Evolutionary conservation across 2,888 invertebrate genomes (phyloP).

Genomic region (Cataglyphis altisquamis): DNA sequence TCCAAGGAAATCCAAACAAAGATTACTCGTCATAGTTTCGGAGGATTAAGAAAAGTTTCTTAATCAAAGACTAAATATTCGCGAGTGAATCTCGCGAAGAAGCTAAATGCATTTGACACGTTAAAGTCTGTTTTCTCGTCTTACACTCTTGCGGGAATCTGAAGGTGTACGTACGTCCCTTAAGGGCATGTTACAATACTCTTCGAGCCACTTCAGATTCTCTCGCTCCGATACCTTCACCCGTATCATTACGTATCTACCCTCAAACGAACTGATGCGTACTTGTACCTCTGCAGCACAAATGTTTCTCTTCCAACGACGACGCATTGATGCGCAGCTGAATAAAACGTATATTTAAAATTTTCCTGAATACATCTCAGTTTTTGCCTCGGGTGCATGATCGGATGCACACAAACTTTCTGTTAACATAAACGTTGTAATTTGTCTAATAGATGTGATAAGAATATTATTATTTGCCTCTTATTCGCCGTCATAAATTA

Average conservation of each 20-base stretch:
- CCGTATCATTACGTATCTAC: slow-evolving; percentile 75
- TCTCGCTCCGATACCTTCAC: slow-evolving; percentile 76
- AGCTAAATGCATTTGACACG: slow-evolving; percentile 82
- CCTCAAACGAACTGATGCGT: slow-evolving; percentile 50
- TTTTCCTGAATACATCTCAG: slow-evolving; percentile 38
- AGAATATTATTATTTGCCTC: slow-evolving; percentile 49
- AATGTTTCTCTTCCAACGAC: slow-evolving; percentile 28
- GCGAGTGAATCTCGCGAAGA: slow-evolving; percentile 64
- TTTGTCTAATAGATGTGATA: slow-evolving; percentile 47
- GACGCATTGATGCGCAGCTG: slow-evolving; percentile 24
- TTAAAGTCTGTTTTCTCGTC: slow-evolving; percentile 81
- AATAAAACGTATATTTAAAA: slow-evolving; percentile 48
- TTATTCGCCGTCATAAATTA: slow-evolving; percentile 44
- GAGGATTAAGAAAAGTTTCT: slow-evolving; percentile 40
- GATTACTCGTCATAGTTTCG: neutral
- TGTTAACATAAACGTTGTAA: slow-evolving; percentile 53
- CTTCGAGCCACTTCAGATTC: slow-evolving; percentile 72
- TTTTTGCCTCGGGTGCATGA: slow-evolving; percentile 33
- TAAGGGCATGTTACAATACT: slow-evolving; percentile 82
- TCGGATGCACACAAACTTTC: slow-evolving; percentile 29
- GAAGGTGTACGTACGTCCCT: slow-evolving; percentile 80
- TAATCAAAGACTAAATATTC: slow-evolving; percentile 72
- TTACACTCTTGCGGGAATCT: slow-evolving; percentile 76
- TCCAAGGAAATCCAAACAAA: neutral
- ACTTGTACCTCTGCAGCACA: slow-evolving; percentile 57